phyloP scores from a whole-genome alignment of 2,113 vertebrate genomes.

The rat (Rattus norvegicus) region DNA sequence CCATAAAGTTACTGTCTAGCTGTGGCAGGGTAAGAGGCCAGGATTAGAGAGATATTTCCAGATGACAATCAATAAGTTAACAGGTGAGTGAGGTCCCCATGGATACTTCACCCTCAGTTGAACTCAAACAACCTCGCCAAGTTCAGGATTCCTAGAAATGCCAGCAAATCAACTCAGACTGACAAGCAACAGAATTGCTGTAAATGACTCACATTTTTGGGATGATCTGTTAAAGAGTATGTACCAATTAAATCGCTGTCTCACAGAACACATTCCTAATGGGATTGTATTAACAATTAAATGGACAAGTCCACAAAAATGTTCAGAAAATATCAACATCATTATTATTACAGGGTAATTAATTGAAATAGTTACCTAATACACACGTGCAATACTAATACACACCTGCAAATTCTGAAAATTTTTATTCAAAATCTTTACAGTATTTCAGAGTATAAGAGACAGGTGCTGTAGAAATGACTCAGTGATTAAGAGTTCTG shows the following conservation, averaged over 20 bases:
- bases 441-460: neutral
- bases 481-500: neutral
- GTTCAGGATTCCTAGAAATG: neutral
- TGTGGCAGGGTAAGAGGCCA: neutral
- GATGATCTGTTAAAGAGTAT: neutral
- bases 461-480: neutral
- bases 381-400: neutral
- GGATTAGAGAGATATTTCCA: neutral
- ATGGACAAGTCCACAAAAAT: neutral
- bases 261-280: neutral
- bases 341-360: neutral
- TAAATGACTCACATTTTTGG: neutral
- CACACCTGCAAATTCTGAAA: neutral
- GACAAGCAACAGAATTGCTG: neutral
- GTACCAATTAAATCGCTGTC: neutral
- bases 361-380: neutral
- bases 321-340: neutral
- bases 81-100: neutral
- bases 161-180: neutral
- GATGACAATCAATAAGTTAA: neutral
- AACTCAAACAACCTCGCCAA: neutral
- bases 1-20: neutral
- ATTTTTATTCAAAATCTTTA: neutral
- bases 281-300: neutral
- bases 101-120: neutral